These are phyloP conservation scores for Nannoperca obscura DNA, from an alignment of 2,797 vertebrate genomes.

Conservation along the genomic window DNA sequence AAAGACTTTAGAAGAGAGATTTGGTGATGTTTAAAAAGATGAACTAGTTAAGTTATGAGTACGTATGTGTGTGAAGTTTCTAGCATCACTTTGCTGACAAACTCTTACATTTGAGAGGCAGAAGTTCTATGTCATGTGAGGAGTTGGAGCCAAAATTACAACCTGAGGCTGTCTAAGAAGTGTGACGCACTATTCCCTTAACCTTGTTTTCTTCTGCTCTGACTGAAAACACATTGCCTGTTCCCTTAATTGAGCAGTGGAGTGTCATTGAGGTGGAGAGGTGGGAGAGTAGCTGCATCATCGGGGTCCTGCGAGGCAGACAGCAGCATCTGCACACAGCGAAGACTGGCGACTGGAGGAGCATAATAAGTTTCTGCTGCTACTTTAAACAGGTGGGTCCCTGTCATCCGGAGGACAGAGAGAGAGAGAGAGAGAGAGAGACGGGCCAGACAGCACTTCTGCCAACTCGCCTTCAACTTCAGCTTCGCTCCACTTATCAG, in stretches of 20 bases:
- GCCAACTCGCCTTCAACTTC: conserved; percentile 49
- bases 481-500: conserved; percentile 59
- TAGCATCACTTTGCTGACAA: conserved; percentile 23
- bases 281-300: conserved; percentile 16
- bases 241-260: conserved; percentile 49
- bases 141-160: conserved; percentile 27
- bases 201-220: conserved; percentile 30
- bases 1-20: background rate
- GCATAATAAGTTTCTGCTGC: conserved; percentile 68
- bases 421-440: background rate
- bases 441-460: conserved; percentile 3
- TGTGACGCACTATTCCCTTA: conserved; percentile 22
- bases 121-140: conserved; percentile 25
- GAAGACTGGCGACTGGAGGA: conserved; percentile 41
- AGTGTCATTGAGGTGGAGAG: conserved; percentile 45
- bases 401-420: conserved; percentile 68
- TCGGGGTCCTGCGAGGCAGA: conserved; percentile 36
- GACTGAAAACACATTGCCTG: conserved; percentile 41
- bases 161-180: conserved; percentile 26
- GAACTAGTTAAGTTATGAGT: background rate
- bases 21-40: no score
- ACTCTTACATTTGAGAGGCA: conserved; percentile 17
- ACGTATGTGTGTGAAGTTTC: background rate
- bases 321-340: conserved; percentile 53
- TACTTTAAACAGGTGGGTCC: conserved; percentile 73